phyloP scores from a whole-genome alignment of 2,797 vertebrate species.

The Leptoclinus maculatus region DNA sequence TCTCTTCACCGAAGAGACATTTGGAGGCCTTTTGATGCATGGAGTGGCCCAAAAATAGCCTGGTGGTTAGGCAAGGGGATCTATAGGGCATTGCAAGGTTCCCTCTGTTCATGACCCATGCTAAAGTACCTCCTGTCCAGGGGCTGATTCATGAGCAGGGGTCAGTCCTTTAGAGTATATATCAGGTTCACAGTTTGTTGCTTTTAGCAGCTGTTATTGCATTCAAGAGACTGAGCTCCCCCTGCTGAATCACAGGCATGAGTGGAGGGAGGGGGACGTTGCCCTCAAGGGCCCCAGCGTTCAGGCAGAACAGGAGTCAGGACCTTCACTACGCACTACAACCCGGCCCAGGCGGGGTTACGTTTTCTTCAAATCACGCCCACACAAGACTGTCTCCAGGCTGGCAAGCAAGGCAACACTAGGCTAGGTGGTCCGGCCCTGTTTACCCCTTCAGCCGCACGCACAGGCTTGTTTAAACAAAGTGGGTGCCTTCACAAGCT shows the following conservation, averaged over 20 bases:
- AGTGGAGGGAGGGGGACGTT: constrained; percentile 18
- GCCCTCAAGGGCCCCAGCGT: constrained; percentile 10
- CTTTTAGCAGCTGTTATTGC: constrained; percentile 81
- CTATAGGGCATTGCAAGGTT: constrained; percentile 44
- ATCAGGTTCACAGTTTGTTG: constrained; percentile 81
- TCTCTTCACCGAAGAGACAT: constrained; percentile 4
- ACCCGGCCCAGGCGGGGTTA: constrained; percentile 6
- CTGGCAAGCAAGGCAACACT: constrained; percentile 56
- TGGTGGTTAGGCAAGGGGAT: constrained; percentile 34
- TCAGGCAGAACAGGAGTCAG: constrained; percentile 28
- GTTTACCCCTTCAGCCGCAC: constrained; percentile 77
- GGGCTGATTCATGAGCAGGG: constrained; percentile 70
- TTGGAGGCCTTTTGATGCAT: constrained; percentile 49
- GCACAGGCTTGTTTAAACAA: constrained; percentile 81
- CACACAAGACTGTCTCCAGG: constrained; percentile 46
- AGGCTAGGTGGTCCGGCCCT: constrained; percentile 83
- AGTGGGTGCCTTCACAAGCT: constrained; percentile 77
- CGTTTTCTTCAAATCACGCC: background rate
- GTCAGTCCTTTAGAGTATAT: constrained; percentile 71
- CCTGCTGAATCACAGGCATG: constrained; percentile 37
- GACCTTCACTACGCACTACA: background rate
- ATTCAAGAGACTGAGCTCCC: constrained; percentile 67
- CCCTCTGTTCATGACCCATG: constrained; percentile 49
- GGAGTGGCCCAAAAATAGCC: constrained; percentile 53
- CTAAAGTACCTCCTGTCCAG: constrained; percentile 67